These are phyloP conservation scores for Eulithis testata DNA, from an alignment of 2,888 invertebrate genomes.

Conservation along the genomic window DNA sequence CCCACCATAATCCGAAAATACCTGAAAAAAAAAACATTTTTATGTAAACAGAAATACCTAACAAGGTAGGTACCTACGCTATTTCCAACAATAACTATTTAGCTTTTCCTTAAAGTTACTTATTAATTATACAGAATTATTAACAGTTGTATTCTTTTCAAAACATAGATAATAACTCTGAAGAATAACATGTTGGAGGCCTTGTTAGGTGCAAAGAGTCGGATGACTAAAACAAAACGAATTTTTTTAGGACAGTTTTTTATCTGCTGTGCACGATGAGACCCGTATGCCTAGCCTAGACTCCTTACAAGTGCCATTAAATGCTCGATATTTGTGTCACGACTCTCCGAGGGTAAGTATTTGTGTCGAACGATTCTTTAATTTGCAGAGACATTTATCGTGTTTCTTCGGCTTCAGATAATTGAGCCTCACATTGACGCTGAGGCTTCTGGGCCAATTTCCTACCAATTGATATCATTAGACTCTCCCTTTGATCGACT, in stretches of 20 bases:
- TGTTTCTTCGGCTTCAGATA: constrained; percentile 75
- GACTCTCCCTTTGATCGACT: constrained; percentile 68
- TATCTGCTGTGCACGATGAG: no score
- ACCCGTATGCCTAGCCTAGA: constrained; percentile 19
- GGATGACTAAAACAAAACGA: no score
- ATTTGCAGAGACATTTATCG: constrained; percentile 77
- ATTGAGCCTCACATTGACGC: constrained; percentile 65
- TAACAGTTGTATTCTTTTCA: no score
- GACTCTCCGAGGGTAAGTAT: constrained; percentile 54
- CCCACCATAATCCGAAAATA: constrained; percentile 53
- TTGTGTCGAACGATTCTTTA: constrained; percentile 74
- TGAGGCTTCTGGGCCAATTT: constrained; percentile 66
- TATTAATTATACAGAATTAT: no score
- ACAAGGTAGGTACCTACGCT: not conserved
- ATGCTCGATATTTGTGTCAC: constrained; percentile 51
- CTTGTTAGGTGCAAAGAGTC: no score
- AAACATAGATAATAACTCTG: no score
- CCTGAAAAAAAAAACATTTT: constrained; percentile 48
- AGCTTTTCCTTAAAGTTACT: not conserved
- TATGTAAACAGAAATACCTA: not conserved
- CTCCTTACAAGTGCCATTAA: constrained; percentile 27
- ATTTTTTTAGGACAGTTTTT: not conserved
- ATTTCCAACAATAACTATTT: not conserved
- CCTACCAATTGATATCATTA: constrained; percentile 72
- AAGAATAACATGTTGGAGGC: no score